phyloP scores from a whole-genome alignment of 2,888 invertebrate species.

The Balanococcus diminutus region DNA sequence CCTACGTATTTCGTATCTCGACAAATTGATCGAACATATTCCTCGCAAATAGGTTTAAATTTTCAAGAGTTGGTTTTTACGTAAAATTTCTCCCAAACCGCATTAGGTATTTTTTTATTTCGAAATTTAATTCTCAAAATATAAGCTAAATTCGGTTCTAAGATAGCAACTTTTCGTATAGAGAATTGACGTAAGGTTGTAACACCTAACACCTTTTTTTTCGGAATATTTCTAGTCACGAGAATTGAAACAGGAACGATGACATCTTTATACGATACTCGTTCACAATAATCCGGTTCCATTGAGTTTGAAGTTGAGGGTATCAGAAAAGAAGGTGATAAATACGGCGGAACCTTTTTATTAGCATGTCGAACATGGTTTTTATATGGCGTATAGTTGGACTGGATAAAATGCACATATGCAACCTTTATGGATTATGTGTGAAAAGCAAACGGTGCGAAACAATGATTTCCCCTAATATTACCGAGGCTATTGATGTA shows the following conservation, averaged over 20 bases:
- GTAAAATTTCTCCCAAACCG: too few relatives aligned
- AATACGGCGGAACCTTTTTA: conserved; percentile 16
- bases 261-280: conserved; percentile 5
- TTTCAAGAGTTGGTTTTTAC: too few relatives aligned
- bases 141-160: too few relatives aligned
- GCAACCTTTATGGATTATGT: conserved; percentile 12
- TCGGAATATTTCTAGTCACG: neutral
- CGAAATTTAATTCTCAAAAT: too few relatives aligned
- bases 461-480: conserved; percentile 20
- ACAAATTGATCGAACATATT: too few relatives aligned
- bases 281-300: conserved; percentile 14
- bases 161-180: neutral
- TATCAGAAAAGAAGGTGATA: conserved; percentile 4
- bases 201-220: neutral
- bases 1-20: too few relatives aligned
- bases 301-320: too few relatives aligned
- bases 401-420: conserved; percentile 7
- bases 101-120: too few relatives aligned
- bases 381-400: neutral
- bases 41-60: too few relatives aligned
- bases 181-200: too few relatives aligned
- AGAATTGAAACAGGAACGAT: neutral
- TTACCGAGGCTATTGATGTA: conserved; percentile 23
- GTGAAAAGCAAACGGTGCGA: conserved; percentile 26
- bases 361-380: conserved; percentile 12